Conservation (phyloP, 2,888 invertebrate genomes). For the Noctua janthe region DNA sequence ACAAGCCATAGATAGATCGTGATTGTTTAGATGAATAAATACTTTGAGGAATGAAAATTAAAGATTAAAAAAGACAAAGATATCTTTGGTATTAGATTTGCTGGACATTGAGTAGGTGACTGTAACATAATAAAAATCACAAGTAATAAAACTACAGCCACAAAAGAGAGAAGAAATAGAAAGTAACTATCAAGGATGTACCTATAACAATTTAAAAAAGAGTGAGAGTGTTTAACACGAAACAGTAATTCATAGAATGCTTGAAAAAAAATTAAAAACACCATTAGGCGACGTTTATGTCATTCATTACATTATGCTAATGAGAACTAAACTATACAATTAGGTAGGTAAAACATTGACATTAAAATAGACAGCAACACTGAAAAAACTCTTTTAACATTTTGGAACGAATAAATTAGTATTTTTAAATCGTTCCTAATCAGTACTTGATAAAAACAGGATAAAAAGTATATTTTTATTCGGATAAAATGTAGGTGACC, state of each 20-base stretch:
- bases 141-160: background rate
- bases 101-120: background rate
- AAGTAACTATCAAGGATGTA: background rate
- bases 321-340: conserved; percentile 7
- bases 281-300: background rate
- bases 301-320: background rate
- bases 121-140: background rate
- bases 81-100: background rate
- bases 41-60: background rate
- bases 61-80: background rate
- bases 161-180: background rate
- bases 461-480: background rate
- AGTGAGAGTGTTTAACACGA: background rate
- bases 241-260: background rate
- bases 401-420: background rate
- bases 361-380: background rate
- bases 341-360: background rate
- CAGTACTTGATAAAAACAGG: conserved; percentile 5
- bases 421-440: conserved; percentile 6
- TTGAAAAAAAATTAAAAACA: background rate
- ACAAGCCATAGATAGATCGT: background rate
- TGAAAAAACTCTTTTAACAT: background rate
- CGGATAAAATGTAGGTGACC: background rate
- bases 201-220: background rate
- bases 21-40: background rate